Evolutionary conservation across 37 sponge, comb jelly and placozoan species (phyloP), one percentile per base, ranked within the genome.

Genomic region (Tethya wilhelma): DNA sequence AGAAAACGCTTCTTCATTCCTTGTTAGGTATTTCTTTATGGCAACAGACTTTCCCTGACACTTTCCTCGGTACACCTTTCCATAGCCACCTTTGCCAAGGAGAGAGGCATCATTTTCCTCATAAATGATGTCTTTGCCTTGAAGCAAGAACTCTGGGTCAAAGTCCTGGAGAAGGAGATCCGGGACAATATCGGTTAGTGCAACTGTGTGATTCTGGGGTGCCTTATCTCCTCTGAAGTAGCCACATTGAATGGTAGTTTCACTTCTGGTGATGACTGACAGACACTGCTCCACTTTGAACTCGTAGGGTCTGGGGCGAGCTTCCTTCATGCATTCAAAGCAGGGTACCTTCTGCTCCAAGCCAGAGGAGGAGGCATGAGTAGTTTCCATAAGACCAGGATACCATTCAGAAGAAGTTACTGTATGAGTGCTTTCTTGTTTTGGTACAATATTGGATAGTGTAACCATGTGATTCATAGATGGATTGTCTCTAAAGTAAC

Each of bases 41-140:
- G 94, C 93, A 3, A 96, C 91, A 31, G 88, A 77, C 62, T 87
- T 83, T 2, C 73, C 89, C 0, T 75, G 44, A 49, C 81, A 87
- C 17, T 73, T 79, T 0, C 96, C 96, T 31, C 81, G 55, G 69
- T 87, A 96, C 26, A 96, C 96, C 5, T 84, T 78, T 29, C 96
- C 94, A 78, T 75, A 96, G 26, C 89, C 96, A 23, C 96, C 96
- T 36, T 73, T 73, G 17, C 96, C 96, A 23, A 96, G 89, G 7
- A 84, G 67, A 6, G 80, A 71, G 12, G 90, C 69, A 2, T 84
- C 81, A 42, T 87, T 86, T 76, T 80, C 71, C 34, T 69, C 34
- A 65, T 82, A 92, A 22, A 40, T 69, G 37, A 96, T 37, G 31
- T 96, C 85, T 5, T 74, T 64, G 11, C 64, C 56, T 11, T 87